Evolutionary conservation across 2,888 invertebrate genomes (phyloP), one percentile per base, ranked within the genome.

Genomic region (Troides helena): DNA sequence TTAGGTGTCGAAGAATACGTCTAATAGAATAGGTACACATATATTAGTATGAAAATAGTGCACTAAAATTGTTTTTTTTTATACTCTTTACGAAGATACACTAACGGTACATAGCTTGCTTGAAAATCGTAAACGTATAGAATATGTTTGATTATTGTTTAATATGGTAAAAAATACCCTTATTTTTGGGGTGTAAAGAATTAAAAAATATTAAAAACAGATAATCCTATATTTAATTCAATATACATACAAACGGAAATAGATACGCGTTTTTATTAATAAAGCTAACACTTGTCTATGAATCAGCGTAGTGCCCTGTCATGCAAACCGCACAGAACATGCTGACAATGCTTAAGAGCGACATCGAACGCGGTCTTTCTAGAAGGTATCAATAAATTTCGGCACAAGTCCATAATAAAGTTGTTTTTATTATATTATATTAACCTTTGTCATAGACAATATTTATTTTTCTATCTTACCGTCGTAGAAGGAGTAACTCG

Each of bases 401-500:
- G 36, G 23, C 18, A 23, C 36, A 60, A 62, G 36, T n/a, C 62
- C 43, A 65, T 53, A 43, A 8, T 46, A 30, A 30, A 30, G 30
- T 14, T 46, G 25, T 21, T 61, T 43, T 61, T 21, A 7, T 43
- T n/a, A 46, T 46, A 60, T 12, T 61, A n/a, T 6, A 5, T 46
- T 46, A 10, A n/a, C 17, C 21, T 61, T 21, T 39, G 10, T 39
- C 43, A 67, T 46, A 25, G 59, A 70, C 46, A 39, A 23, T 30
- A 60, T 17, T 60, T 21, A 62, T 50, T 18, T 46, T 53, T 46
- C 60, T 62, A 30, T 76, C 87, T 81, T 87, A 92, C 92, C 93
- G 71, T 92, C 90, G 60, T 91, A 87, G 68, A 85, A 83, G 4
- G 89, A 78, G 76, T 91, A 92, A 72, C 92, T 90, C 17, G 93